Base-by-base conservation (phyloP, 92 coral and sea anemone genomes). In the Porites cylindrica region DNA sequence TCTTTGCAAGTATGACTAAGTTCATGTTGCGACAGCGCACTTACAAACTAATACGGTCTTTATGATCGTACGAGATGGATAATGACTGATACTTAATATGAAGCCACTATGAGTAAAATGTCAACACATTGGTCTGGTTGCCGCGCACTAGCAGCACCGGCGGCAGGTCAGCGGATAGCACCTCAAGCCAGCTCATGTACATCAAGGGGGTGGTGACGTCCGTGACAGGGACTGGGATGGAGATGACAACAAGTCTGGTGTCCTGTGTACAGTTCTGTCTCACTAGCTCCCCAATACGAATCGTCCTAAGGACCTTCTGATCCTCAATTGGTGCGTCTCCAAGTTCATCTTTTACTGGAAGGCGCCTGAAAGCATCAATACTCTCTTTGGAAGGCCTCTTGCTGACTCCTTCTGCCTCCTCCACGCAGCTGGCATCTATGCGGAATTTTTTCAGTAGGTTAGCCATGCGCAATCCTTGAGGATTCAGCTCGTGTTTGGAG, bases 131-230 rank as follows among this genome's bases (percentile, higher is more conserved):
- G 10, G 94, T 93, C 70, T 97, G 99, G 74, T 97, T 97, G 68
- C 99, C 99, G 13, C 99, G 97, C 24, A 95, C 96, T 70, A 97
- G 90, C 73, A 97, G 85, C 17, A 95, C 96, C 0, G 98, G 99
- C 10, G 99, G 99, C 67, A 93, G 87, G 79, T 92, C 94, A 66
- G 76, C 75, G 63, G 98, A 93, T 86, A 97, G 43, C 78, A 93
- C 93, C 83, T 97, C 99, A 70, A 97, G 92, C 99, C 98, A 95
- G 82, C 99, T 97, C 99, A 97, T 95, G 88, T 97, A 97, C 97
- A 97, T 90, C 87, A 88, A 53, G 10, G 95, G 96, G 51, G 96
- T 86, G 19, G 98, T 94, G 70, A 95, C 98, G 7, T 91, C 99
- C 65, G 89, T 95, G n/a, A 94, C 89, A 38, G 99, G 98, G 23